A percentile compares a stretch with the other conserved stretches of the same genome.
Conservation (phyloP, 2,888 invertebrate genomes). For the Tanypteryx hageni region DNA sequence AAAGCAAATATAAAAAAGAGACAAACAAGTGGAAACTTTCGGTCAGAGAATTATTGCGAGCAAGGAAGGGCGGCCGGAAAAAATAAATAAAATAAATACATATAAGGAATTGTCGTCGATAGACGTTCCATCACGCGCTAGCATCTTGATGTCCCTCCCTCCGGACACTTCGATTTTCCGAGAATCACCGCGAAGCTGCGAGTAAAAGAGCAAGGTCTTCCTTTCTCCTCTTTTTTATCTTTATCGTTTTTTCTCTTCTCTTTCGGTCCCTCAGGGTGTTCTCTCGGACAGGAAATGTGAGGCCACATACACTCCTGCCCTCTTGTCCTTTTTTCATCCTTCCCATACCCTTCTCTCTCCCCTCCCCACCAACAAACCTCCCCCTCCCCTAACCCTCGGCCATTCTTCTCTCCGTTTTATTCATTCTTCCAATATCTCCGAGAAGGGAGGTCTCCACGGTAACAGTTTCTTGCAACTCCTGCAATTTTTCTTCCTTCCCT, state of each 20-base stretch:
- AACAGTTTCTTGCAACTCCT: neutral
- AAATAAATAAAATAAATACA: neutral
- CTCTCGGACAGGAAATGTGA: neutral
- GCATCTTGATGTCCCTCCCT: neutral
- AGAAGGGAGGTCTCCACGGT: neutral
- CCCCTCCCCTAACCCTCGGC: neutral
- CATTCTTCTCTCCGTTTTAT: neutral
- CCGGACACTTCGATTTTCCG: neutral
- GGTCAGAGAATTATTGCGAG: neutral
- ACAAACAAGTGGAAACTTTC: neutral
- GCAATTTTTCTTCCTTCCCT: neutral
- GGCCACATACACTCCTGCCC: neutral
- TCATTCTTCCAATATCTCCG: constrained; percentile 1
- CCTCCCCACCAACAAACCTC: neutral
- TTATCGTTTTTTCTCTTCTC: neutral
- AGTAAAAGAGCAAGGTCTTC: neutral
- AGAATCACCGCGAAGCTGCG: neutral
- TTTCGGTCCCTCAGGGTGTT: neutral
- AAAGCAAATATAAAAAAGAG: neutral
- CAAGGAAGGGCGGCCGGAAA: neutral
- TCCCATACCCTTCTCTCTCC: neutral
- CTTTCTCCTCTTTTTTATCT: neutral
- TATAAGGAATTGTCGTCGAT: neutral
- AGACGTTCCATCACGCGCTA: too few relatives aligned
- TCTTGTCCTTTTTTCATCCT: neutral